Base-by-base conservation (phyloP, 2,888 invertebrate genomes). In the Halictus quadricinctus region DNA sequence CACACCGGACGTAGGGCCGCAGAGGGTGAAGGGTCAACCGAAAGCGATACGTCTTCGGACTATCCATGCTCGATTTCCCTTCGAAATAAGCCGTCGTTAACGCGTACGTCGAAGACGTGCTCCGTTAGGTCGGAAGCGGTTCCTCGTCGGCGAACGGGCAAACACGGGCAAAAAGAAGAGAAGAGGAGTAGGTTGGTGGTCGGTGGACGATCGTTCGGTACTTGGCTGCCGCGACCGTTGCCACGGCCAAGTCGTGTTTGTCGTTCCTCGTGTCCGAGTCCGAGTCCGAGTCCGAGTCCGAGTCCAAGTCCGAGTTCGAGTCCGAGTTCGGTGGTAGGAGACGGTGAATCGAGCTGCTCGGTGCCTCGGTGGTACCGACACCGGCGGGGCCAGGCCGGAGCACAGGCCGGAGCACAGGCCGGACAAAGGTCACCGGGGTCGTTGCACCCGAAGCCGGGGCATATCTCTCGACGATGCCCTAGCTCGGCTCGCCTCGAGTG, bases 381-480 rank as follows among this genome's bases (percentile, higher is more conserved):
- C 90, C 88, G 86, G 87, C 91, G 85, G 89, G 89, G 91, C 90
- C 92, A 91, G 92, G 90, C 91, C 91, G 84, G 89, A 89, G 91
- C 93, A 92, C 92, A 91, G 92, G 90, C 91, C 91, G 84, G 89
- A 89, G 91, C 93, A 92, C 92, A 91, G 93, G 90, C 92, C 93
- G 94, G 93, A 92, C 94, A 94, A 94, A 94, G 94, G 94, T 94
- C 94, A 94, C 91, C 86, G 80, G 93, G 94, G 94, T 94, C 94
- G 93, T 94, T 94, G 94, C 94, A 93, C 94, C 93, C 94, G 94
- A 93, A 93, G 94, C 92, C 92, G 93, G 94, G 93, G 93, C 94
- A 94, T 93, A 92, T 93, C 91, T 90, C 92, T 91, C 92, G 88
- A 90, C 89, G 90, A 87, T 91, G 89, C 91, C 88, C 89, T 91